These are phyloP conservation scores for Hypolimnas misippus DNA, from an alignment of 2,888 invertebrate species.

Conservation along the genomic window DNA sequence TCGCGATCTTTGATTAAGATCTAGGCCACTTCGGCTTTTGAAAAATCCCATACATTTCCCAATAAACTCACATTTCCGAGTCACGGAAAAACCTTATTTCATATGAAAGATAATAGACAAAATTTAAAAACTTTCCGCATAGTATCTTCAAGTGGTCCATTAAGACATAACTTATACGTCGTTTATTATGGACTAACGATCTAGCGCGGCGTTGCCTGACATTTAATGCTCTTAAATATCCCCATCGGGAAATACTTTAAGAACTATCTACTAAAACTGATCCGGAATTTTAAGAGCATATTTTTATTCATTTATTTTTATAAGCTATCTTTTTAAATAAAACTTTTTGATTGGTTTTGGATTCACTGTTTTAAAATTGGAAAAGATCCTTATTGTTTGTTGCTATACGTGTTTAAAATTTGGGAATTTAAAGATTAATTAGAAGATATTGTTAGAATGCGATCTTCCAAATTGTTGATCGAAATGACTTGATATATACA, in stretches of 20 bases:
- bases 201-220: slow-evolving; percentile 33
- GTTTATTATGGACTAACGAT: slow-evolving; percentile 36
- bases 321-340: not conserved
- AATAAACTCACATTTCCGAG: not conserved
- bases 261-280: slow-evolving; percentile 24
- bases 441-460: too few relatives aligned
- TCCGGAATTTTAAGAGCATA: not conserved
- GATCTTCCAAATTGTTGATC: too few relatives aligned
- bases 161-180: slow-evolving; percentile 35
- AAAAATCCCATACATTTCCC: not conserved
- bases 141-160: slow-evolving; percentile 34
- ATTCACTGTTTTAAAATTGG: too few relatives aligned
- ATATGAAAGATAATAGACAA: slow-evolving; percentile 23
- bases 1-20: too few relatives aligned
- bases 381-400: too few relatives aligned
- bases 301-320: not conserved
- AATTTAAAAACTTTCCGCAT: slow-evolving; percentile 26
- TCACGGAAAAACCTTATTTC: slow-evolving; percentile 14
- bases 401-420: too few relatives aligned
- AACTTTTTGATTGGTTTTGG: too few relatives aligned
- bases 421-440: too few relatives aligned
- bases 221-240: slow-evolving; percentile 28
- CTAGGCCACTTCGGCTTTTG: too few relatives aligned
- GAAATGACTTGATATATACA: too few relatives aligned
- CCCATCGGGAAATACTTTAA: slow-evolving; percentile 27